Evolutionary conservation across 2,113 vertebrate genomes (phyloP), one percentile per base, ranked within the genome.

Genomic region (Solenodon paradoxus): DNA sequence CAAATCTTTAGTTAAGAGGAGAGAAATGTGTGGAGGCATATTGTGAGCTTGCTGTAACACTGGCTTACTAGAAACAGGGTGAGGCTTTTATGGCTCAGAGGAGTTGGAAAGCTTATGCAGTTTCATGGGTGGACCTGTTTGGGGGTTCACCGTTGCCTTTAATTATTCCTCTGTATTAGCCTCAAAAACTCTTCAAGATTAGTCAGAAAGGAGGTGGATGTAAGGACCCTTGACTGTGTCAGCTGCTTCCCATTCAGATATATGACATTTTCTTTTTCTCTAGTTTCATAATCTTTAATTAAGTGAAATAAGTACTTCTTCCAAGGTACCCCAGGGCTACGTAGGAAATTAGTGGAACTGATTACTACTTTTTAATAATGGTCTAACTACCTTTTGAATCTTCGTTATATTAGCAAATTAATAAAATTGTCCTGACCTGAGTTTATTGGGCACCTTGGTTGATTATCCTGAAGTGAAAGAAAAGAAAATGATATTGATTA

Each of bases 401-500:
- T 69, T 71, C 55, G 15, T 79, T 93, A 78, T 64, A 81, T 63
- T 13, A 68, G 13, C 15, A 40, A 84, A 49, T 71, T 10, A 40
- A 47, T 2, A 68, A 55, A 53, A 85, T 17, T 92, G 4, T 81
- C 9, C n/a, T 47, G 24, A 51, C 24, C 64, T 59, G 5, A 10
- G 24, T 85, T 95, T 91, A 55, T 75, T 75, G 12, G 69, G 69
- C 17, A 83, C 15, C 2, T 88, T 71, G 7, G 38, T 32, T 64
- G 84, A 84, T 72, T 84, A 90, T 47, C 53, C 51, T 49, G 24
- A 69, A 84, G 19, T 93, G 30, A 84, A 91, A 93, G 90, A 71
- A 15, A 80, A 49, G 32, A 77, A 40, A 95, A 35, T 68, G 1
- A 35, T 74, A 53, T 5, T 94, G 22, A 55, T 80, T 49, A 71